phyloP scores from a whole-genome alignment of 2,888 invertebrate species.

The Odontothrips loti region DNA sequence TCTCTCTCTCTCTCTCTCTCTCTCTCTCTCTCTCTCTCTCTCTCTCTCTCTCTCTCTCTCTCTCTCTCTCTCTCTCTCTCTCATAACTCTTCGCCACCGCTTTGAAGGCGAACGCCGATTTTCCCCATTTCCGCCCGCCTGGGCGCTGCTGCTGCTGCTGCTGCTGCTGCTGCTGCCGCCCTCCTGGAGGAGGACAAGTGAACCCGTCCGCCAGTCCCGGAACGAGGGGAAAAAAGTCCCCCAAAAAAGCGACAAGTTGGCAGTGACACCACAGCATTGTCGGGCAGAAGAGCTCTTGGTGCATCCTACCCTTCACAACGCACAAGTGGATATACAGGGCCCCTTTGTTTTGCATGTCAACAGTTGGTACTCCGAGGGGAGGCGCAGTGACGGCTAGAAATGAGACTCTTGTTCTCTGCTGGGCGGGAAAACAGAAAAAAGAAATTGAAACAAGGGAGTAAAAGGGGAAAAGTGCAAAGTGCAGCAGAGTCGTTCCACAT shows the following conservation, averaged over 20 bases:
- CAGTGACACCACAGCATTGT: not conserved
- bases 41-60: not conserved
- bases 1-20: too few species aligned
- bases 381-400: not conserved
- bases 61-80: not conserved
- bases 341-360: slow-evolving; percentile 3
- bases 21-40: not conserved
- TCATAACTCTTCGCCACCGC: not conserved
- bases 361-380: not conserved
- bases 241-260: too few species aligned
- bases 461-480: not conserved
- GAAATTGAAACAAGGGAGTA: not conserved
- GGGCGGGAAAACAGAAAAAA: not conserved
- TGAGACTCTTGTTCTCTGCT: not conserved
- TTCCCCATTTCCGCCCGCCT: too few species aligned
- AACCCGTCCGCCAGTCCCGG: too few species aligned
- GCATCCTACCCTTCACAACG: not conserved
- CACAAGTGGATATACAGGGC: not conserved
- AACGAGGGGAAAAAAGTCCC: too few species aligned
- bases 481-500: too few species aligned
- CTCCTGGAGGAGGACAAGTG: too few species aligned
- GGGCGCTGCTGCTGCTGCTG: too few species aligned
- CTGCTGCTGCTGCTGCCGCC: too few species aligned
- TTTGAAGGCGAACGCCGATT: too few species aligned
- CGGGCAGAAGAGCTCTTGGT: not conserved